phyloP scores from a whole-genome alignment of 2,797 vertebrate species.

The Lutjanus campechanus region DNA sequence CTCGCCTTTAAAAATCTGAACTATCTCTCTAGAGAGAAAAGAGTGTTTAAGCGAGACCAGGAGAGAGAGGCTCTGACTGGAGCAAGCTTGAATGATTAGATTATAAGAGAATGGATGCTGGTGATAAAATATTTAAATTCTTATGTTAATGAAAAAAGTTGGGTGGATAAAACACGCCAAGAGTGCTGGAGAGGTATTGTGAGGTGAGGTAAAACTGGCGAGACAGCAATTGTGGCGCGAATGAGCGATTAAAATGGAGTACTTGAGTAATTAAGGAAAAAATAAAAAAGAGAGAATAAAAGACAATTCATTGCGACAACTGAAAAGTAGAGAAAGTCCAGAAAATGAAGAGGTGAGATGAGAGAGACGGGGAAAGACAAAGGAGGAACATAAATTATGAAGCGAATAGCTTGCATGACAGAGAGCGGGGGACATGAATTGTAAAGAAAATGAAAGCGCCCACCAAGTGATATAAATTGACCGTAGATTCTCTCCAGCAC shows the following conservation, averaged over 20 bases:
- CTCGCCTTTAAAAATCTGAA: no score
- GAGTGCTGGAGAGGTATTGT: constrained; percentile 3
- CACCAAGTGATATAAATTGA: constrained; percentile 55
- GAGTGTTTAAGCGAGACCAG: not conserved
- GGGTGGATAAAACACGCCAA: not conserved
- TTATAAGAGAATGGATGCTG: not conserved
- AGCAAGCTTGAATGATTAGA: constrained; percentile 16
- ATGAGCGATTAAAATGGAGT: constrained; percentile 30
- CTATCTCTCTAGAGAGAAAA: not conserved
- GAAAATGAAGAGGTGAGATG: constrained; percentile 44
- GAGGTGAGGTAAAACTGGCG: constrained; percentile 13
- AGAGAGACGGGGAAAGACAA: constrained; percentile 44
- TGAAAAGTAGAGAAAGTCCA: constrained; percentile 22
- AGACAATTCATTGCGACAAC: not conserved
- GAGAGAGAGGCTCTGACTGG: not conserved
- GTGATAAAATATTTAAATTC: constrained; percentile 23
- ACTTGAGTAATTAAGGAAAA: constrained; percentile 27
- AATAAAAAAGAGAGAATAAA: not conserved
- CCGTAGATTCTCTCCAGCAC: constrained; percentile 27
- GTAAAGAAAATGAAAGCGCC: constrained; percentile 61
- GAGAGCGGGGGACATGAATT: constrained; percentile 39
- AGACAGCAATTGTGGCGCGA: constrained; percentile 11
- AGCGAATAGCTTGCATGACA: constrained; percentile 42
- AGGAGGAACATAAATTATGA: constrained; percentile 54
- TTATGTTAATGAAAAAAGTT: constrained; percentile 13